phyloP scores from a whole-genome alignment of 2,888 invertebrate genomes.

The Ommatoiulus sabulosus region DNA sequence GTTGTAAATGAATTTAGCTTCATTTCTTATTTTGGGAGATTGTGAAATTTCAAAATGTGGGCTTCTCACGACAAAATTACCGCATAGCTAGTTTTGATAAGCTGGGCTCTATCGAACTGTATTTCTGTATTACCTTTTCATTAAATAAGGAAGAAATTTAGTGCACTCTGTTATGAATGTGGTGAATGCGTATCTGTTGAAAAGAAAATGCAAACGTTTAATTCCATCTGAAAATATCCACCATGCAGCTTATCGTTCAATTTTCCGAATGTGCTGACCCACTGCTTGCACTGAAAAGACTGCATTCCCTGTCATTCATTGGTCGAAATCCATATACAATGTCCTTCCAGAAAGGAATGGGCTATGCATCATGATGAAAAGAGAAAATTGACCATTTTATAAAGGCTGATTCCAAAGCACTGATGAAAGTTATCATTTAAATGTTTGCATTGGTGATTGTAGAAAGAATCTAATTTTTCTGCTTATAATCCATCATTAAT shows the following conservation, averaged over 20 bases:
- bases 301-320: constrained; percentile 62
- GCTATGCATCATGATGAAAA: not conserved
- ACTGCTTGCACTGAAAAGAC: not conserved
- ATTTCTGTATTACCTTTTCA: constrained; percentile 68
- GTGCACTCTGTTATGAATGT: constrained; percentile 78
- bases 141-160: constrained; percentile 77
- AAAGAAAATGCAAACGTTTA: not conserved
- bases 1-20: not conserved
- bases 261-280: not conserved
- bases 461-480: no score
- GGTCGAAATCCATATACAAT: constrained; percentile 65
- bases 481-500: no score
- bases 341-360: constrained; percentile 64
- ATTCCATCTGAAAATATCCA: not conserved
- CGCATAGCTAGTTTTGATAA: no score
- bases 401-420: not conserved
- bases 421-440: not conserved
- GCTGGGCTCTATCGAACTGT: no score
- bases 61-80: no score
- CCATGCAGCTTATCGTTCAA: not conserved
- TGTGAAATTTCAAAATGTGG: no score
- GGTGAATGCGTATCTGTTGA: constrained; percentile 64
- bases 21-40: not conserved
- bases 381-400: not conserved
- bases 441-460: no score